Evolutionary conservation across 1,140 invertebrate genomes (phyloP).

Genomic region (Euwallacea fornicatus): DNA sequence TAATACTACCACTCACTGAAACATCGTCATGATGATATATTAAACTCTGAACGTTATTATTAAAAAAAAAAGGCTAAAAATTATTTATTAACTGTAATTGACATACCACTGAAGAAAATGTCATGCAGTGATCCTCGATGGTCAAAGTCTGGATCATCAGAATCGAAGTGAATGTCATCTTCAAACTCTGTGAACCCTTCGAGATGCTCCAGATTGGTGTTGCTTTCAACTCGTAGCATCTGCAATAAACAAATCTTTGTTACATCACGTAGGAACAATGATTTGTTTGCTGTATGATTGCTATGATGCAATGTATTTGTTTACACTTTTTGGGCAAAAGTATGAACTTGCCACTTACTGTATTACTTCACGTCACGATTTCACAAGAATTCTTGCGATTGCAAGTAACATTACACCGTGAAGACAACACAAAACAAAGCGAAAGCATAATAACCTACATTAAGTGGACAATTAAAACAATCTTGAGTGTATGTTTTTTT

Average conservation of each 20-base stretch:
- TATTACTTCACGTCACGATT: not conserved
- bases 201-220: conserved; percentile 38
- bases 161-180: conserved; percentile 50
- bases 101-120: conserved; percentile 39
- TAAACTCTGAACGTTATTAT: too few relatives aligned
- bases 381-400: not conserved
- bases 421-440: not conserved
- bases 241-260: not conserved
- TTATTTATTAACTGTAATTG: too few relatives aligned
- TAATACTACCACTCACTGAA: too few relatives aligned
- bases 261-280: not conserved
- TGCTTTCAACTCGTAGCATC: conserved; percentile 50
- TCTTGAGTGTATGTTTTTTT: too few relatives aligned
- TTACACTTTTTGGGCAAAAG: not conserved
- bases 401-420: not conserved
- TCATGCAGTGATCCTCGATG: conserved; percentile 29
- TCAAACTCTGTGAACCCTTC: conserved; percentile 49
- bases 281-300: not conserved
- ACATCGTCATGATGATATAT: too few relatives aligned
- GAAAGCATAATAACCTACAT: not conserved
- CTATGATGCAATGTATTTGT: not conserved
- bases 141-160: conserved; percentile 50
- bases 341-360: not conserved
- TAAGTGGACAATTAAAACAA: too few relatives aligned
- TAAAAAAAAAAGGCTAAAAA: too few relatives aligned